Conservation (phyloP, 1,140 invertebrate species). For the Drosophila obscura region DNA sequence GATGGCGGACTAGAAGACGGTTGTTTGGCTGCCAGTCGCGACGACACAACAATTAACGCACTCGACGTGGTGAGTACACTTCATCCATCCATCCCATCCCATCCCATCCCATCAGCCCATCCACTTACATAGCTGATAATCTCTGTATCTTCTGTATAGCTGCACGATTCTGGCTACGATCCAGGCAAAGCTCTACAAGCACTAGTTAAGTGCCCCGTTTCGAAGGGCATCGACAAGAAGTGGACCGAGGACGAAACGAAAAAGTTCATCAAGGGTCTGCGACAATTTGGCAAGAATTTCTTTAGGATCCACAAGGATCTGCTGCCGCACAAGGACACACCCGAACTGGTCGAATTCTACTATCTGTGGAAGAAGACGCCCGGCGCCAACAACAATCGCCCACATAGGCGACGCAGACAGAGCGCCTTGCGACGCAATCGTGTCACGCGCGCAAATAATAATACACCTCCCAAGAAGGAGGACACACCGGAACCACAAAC, state of each 20-base stretch:
- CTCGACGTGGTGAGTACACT: constrained; percentile 91
- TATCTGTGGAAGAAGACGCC: constrained; percentile 99
- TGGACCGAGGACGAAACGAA: constrained; percentile 99
- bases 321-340: constrained; percentile 97
- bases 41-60: constrained; percentile 99
- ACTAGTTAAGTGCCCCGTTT: constrained; percentile 97
- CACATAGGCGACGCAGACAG: constrained; percentile 94
- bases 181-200: constrained; percentile 97
- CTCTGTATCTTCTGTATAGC: constrained; percentile 82
- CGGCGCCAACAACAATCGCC: constrained; percentile 96
- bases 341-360: constrained; percentile 99
- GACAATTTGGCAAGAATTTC: constrained; percentile 99
- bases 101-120: too few species aligned
- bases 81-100: too few species aligned
- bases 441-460: constrained; percentile 88
- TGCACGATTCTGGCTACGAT: constrained; percentile 97
- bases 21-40: constrained; percentile 96
- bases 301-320: constrained; percentile 98
- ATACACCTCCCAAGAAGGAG: constrained; percentile 84
- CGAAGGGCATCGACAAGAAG: constrained; percentile 98
- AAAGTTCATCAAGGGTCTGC: constrained; percentile 98
- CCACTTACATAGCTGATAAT: constrained; percentile 4
- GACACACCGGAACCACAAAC: constrained; percentile 84
- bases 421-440: constrained; percentile 94
- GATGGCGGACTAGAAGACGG: constrained; percentile 98